A percentile compares a stretch with the other conserved stretches of the same genome.
These are phyloP conservation scores for Oithona nana DNA, from an alignment of 2,888 invertebrate species.

Conservation along the genomic window DNA sequence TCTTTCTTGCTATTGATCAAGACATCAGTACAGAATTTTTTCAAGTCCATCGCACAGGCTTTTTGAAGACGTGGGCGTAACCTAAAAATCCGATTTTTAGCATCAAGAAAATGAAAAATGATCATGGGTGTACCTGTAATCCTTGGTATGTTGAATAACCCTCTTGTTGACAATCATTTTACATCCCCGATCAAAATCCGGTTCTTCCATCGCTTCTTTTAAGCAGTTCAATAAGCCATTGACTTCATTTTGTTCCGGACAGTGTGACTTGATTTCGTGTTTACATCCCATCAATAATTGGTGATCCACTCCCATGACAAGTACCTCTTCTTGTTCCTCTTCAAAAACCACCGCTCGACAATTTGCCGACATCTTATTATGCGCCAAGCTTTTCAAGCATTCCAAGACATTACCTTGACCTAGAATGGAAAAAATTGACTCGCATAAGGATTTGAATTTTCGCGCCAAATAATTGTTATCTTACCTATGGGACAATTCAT, in stretches of 20 bases:
- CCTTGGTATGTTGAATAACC: constrained; percentile 72
- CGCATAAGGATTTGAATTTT: too few relatives aligned
- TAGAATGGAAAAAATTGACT: too few relatives aligned
- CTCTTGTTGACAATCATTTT: constrained; percentile 62
- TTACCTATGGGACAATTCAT: not conserved
- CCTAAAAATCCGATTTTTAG: too few relatives aligned
- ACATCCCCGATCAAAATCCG: constrained; percentile 61
- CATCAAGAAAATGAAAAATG: too few relatives aligned
- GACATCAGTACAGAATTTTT: constrained; percentile 43
- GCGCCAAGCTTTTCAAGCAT: constrained; percentile 47
- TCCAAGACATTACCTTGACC: constrained; percentile 42
- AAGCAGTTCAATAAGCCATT: constrained; percentile 50
- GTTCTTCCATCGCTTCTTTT: constrained; percentile 56
- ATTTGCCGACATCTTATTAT: constrained; percentile 34
- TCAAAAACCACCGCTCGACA: constrained; percentile 69
- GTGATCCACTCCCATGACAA: constrained; percentile 70
- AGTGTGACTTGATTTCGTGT: constrained; percentile 65
- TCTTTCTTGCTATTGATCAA: constrained; percentile 19
- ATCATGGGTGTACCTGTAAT: too few relatives aligned
- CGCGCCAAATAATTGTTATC: too few relatives aligned
- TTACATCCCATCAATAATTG: constrained; percentile 62
- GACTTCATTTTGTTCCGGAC: constrained; percentile 47
- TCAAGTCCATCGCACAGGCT: constrained; percentile 62
- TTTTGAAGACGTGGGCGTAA: constrained; percentile 65
- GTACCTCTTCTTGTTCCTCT: constrained; percentile 62